Percentiles rank a stretch among this genome's conserved stretches.
Evolutionary conservation across 2,888 invertebrate species (phyloP).

Genomic region (Dryomyza anilis): DNA sequence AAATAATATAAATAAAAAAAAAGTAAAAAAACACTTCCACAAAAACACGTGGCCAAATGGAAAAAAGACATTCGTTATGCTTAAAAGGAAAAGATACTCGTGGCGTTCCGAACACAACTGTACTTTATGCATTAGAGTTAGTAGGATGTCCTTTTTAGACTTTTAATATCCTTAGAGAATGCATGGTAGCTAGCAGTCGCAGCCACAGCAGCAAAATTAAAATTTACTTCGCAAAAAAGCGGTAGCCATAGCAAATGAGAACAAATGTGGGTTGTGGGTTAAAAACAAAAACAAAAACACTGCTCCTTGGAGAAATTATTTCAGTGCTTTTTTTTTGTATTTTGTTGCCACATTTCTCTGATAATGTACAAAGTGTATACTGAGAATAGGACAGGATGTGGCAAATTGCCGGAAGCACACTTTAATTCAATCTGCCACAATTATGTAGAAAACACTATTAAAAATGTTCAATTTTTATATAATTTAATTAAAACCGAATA

Average conservation of each 20-base stretch:
- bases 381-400: slow-evolving; percentile 9
- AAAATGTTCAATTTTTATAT: no score
- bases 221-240: no score
- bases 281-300: not conserved
- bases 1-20: slow-evolving; percentile 8
- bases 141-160: slow-evolving; percentile 22
- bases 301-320: slow-evolving; percentile 14
- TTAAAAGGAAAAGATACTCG: slow-evolving; percentile 47
- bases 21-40: slow-evolving; percentile 34
- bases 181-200: not conserved
- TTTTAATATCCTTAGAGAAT: slow-evolving; percentile 23
- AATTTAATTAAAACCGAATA: not conserved
- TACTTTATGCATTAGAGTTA: slow-evolving; percentile 39
- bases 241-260: not conserved
- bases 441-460: slow-evolving; percentile 11
- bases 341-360: not conserved
- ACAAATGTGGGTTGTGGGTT: not conserved
- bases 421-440: slow-evolving; percentile 11
- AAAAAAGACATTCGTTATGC: slow-evolving; percentile 54
- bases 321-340: not conserved
- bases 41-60: slow-evolving; percentile 34
- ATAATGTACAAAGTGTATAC: no score
- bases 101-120: slow-evolving; percentile 37
- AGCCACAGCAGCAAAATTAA: not conserved
- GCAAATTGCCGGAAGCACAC: not conserved